Percentiles rank a stretch among this genome's conserved stretches.
Evolutionary conservation across 2,113 vertebrate species (phyloP).

Genomic region (Tylochromis polylepis): DNA sequence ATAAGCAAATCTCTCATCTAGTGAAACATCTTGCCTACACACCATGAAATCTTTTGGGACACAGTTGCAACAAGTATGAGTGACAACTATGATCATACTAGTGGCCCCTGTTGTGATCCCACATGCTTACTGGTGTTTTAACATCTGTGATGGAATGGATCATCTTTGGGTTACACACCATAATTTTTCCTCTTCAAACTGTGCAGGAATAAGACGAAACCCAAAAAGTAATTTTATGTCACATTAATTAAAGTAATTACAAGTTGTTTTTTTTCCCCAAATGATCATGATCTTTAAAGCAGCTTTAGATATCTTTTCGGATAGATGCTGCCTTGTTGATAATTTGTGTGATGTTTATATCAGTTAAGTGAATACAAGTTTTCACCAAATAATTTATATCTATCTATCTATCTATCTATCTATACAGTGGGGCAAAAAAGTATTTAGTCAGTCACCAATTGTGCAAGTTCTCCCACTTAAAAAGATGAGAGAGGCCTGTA

Average conservation of each 20-base stretch:
- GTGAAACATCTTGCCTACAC: constrained; percentile 35
- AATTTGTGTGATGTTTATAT: background rate
- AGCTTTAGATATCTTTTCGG: background rate
- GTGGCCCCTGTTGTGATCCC: constrained; percentile 53
- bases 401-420: too few species aligned
- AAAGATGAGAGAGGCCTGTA: too few species aligned
- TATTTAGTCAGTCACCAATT: too few species aligned
- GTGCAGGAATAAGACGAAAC: background rate
- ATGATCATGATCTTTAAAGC: background rate
- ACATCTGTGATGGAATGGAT: constrained; percentile 44
- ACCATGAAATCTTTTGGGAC: constrained; percentile 38
- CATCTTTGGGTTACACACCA: constrained; percentile 1
- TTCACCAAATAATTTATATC: background rate
- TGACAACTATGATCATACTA: constrained; percentile 63
- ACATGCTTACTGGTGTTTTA: constrained; percentile 43
- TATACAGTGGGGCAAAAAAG: too few species aligned
- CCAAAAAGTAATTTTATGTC: background rate
- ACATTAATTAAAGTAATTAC: background rate
- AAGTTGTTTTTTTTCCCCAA: background rate
- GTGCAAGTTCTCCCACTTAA: too few species aligned
- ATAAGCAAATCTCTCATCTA: constrained; percentile 27
- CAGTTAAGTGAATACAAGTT: background rate
- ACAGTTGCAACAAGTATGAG: constrained; percentile 46
- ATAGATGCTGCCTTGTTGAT: background rate
- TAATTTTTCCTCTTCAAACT: background rate